These are phyloP conservation scores for Atractosteus spatula DNA, from an alignment of 2,113 vertebrate species.

Conservation along the genomic window DNA sequence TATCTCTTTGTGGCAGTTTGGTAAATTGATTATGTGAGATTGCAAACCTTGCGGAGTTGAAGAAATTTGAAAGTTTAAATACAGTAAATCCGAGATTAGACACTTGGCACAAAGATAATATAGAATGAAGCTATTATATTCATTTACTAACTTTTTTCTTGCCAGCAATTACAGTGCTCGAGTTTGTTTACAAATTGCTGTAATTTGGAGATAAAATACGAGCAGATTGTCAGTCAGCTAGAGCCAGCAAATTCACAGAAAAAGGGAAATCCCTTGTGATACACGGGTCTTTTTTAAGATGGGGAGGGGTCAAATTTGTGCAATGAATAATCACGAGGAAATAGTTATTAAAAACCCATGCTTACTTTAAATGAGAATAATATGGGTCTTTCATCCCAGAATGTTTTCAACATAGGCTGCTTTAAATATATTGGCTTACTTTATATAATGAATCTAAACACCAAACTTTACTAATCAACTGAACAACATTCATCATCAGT, in stretches of 20 bases:
- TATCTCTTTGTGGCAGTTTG: not conserved
- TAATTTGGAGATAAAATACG: constrained; percentile 27
- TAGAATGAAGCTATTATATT: constrained; percentile 16
- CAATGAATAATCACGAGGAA: constrained; percentile 1
- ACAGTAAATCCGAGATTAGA: constrained; percentile 20
- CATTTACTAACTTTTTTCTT: constrained; percentile 17
- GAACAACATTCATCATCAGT: too few relatives aligned
- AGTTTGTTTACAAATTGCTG: constrained; percentile 35
- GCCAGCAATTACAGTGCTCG: constrained; percentile 25
- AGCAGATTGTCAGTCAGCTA: constrained; percentile 23
- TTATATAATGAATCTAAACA: too few relatives aligned
- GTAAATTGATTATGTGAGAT: not conserved
- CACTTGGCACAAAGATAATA: constrained; percentile 14
- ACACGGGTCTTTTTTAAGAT: constrained; percentile 13
- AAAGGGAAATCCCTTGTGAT: constrained; percentile 17
- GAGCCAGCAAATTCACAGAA: constrained; percentile 17
- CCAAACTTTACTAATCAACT: too few relatives aligned
- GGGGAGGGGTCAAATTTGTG: not conserved
- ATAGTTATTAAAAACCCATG: constrained; percentile 1
- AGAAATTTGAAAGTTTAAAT: constrained; percentile 2
- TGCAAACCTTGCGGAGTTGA: constrained; percentile 7
- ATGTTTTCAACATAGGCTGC: too few relatives aligned
- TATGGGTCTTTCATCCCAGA: too few relatives aligned
- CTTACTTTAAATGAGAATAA: not conserved
- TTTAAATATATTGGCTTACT: too few relatives aligned